Evolutionary conservation across 2,113 vertebrate species (phyloP).

Genomic region (Panthera uncia): DNA sequence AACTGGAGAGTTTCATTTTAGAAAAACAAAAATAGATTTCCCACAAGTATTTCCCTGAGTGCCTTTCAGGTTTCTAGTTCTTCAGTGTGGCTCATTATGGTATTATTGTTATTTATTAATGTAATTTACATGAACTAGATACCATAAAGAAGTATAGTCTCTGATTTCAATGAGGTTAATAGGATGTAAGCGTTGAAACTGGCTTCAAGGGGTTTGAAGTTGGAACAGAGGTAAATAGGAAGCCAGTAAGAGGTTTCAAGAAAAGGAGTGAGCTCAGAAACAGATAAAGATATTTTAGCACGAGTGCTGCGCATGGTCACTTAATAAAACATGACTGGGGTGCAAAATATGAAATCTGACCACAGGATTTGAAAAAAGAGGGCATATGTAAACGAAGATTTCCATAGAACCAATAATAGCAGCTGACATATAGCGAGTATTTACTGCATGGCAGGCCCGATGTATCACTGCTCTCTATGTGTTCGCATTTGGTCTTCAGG

Average conservation of each 20-base stretch:
- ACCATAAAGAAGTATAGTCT: slow-evolving; percentile 7
- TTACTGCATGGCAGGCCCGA: background rate
- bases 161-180: background rate
- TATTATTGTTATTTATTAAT: slow-evolving; percentile 48
- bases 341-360: slow-evolving; percentile 27
- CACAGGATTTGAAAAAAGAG: background rate
- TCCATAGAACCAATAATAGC: background rate
- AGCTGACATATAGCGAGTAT: background rate
- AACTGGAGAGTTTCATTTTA: slow-evolving; percentile 48
- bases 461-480: background rate
- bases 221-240: slow-evolving; percentile 37
- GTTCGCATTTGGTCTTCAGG: slow-evolving; percentile 24
- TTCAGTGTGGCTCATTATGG: slow-evolving; percentile 9
- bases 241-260: slow-evolving; percentile 1
- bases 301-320: background rate
- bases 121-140: slow-evolving; percentile 26
- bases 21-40: background rate
- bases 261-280: slow-evolving; percentile 7
- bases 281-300: background rate
- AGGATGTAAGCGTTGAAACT: slow-evolving; percentile 27
- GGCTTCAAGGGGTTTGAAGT: background rate
- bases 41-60: background rate
- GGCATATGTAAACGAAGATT: background rate
- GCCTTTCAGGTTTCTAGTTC: slow-evolving; percentile 13
- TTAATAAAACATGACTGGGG: background rate